Evolutionary conservation across 1,140 invertebrate genomes (phyloP).

Genomic region (Xylocopa sonorina): DNA sequence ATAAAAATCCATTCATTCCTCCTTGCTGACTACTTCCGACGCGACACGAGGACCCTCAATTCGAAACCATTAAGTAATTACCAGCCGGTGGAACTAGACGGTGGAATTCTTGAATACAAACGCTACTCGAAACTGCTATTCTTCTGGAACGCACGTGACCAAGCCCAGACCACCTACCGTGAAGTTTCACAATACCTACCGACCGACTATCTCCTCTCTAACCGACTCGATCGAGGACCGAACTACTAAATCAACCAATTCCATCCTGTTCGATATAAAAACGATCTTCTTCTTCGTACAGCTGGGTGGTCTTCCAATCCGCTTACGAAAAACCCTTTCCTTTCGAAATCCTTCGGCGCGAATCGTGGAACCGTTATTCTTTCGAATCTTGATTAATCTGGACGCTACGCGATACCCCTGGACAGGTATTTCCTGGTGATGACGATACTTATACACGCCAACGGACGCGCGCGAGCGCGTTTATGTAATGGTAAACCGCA

Average conservation of each 20-base stretch:
- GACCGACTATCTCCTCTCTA: too few species aligned
- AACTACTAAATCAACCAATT: too few species aligned
- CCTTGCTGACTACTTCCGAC: too few species aligned
- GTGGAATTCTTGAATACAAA: too few species aligned
- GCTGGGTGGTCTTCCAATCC: conserved; percentile 27
- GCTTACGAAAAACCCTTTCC: not conserved
- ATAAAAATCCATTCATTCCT: not conserved
- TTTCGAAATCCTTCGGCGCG: conserved; percentile 29
- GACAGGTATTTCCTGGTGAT: conserved; percentile 4
- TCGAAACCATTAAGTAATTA: too few species aligned
- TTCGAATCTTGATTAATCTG: conserved; percentile 60
- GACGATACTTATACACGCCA: not conserved
- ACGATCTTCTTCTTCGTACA: too few species aligned
- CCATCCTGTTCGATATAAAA: not conserved
- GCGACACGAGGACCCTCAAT: too few species aligned
- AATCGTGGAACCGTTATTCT: conserved; percentile 1
- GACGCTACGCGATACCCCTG: conserved; percentile 60
- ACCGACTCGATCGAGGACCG: too few species aligned
- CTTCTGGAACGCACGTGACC: too few species aligned
- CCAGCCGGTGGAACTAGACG: too few species aligned
- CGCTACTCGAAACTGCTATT: too few species aligned
- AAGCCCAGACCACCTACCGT: not conserved
- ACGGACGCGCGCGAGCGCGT: conserved; percentile 17
- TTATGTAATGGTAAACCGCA: conserved; percentile 64
- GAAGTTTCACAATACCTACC: not conserved